These are phyloP conservation scores for Grus americana DNA, from an alignment of 2,113 vertebrate genomes.

Conservation along the genomic window DNA sequence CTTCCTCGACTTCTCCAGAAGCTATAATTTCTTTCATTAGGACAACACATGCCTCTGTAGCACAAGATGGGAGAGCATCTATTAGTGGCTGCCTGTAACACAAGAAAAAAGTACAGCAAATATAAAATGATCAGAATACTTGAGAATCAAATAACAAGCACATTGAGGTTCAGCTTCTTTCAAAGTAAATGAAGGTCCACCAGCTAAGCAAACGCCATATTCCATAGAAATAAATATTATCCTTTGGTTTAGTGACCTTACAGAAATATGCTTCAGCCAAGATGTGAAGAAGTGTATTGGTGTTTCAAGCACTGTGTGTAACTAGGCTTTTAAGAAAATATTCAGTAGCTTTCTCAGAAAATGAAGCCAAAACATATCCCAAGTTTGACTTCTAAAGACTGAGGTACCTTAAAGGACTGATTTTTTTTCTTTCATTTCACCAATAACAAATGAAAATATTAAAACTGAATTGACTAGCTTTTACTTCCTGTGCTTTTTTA, in stretches of 20 bases:
- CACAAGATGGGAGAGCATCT: constrained; percentile 83
- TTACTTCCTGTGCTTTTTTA: background rate
- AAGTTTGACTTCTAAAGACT: background rate
- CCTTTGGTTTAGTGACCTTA: background rate
- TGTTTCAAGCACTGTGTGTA: background rate
- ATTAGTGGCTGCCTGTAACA: constrained; percentile 80
- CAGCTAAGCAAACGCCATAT: background rate
- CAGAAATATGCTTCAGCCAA: background rate
- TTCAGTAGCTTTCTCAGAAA: background rate
- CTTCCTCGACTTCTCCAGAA: constrained; percentile 76
- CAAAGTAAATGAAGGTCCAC: background rate
- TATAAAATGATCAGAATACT: background rate
- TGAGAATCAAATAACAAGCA: background rate
- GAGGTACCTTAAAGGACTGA: background rate
- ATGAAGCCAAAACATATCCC: background rate
- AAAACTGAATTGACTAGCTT: background rate
- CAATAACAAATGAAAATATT: background rate
- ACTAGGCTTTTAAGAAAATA: background rate
- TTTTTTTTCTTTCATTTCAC: background rate
- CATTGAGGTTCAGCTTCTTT: background rate
- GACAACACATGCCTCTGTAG: constrained; percentile 80
- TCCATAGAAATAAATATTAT: background rate
- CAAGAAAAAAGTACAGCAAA: background rate
- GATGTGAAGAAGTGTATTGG: background rate
- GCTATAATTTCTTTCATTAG: constrained; percentile 79